These are phyloP conservation scores for Parasteatoda lunata DNA, from an alignment of 2,888 invertebrate species.

Conservation along the genomic window DNA sequence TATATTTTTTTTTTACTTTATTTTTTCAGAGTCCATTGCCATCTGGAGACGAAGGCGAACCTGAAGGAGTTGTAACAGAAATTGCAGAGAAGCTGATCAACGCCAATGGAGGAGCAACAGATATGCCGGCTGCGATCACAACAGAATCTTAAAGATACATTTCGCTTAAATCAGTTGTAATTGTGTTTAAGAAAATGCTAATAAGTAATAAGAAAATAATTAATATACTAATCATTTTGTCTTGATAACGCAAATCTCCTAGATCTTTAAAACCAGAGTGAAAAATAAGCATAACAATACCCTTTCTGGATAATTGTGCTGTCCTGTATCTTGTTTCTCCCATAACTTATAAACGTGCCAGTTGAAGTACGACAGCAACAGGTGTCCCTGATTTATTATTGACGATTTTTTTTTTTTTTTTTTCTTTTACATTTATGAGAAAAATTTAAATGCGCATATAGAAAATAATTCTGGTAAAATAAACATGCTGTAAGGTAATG, in stretches of 20 bases:
- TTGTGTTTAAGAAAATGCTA: neutral
- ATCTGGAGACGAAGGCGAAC: conserved; percentile 56
- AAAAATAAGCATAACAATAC: neutral
- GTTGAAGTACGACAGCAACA: neutral
- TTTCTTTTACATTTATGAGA: too few species aligned
- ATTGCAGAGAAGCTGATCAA: conserved; percentile 48
- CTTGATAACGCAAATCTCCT: conserved; percentile 50
- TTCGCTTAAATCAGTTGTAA: conserved; percentile 27
- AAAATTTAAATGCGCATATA: too few species aligned
- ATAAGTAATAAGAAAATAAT: neutral
- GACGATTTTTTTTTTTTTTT: too few species aligned
- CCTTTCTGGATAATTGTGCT: neutral
- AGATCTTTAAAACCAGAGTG: conserved; percentile 42
- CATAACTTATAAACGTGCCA: neutral
- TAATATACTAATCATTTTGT: conserved; percentile 42
- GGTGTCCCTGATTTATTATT: neutral
- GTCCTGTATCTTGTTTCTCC: neutral
- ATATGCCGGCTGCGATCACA: conserved; percentile 56
- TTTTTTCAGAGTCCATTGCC: conserved; percentile 49
- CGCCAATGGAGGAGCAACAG: conserved; percentile 37
- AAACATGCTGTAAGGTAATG: too few species aligned
- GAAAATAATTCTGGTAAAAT: too few species aligned
- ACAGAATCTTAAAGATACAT: conserved; percentile 56
- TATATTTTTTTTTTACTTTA: neutral
- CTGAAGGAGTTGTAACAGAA: conserved; percentile 15